Evolutionary conservation across 1,140 invertebrate species (phyloP).

Genomic region (Panulirus ornatus): DNA sequence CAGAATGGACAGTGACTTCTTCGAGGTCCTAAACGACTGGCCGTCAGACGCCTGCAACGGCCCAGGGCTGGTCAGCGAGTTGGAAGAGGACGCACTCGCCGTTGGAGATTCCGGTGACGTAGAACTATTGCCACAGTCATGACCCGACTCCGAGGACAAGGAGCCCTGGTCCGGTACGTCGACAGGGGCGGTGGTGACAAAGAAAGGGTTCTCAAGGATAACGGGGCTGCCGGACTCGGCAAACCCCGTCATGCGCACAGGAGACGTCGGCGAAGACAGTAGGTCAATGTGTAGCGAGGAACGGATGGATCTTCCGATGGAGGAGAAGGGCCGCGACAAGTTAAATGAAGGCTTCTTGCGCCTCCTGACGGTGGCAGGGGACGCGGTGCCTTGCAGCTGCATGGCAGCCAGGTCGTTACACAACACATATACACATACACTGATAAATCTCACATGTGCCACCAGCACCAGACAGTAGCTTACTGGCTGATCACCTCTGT

Average conservation of each 20-base stretch:
- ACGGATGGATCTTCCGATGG: conserved; percentile 42
- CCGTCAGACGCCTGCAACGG: background rate
- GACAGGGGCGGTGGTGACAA: background rate
- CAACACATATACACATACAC: background rate
- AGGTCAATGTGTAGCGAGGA: conserved; percentile 49
- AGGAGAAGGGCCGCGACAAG: background rate
- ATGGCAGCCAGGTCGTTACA: background rate
- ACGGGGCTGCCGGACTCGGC: conserved; percentile 44
- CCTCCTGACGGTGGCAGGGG: conserved; percentile 21
- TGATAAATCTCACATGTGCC: background rate
- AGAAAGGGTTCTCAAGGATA: conserved; percentile 43
- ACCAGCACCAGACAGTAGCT: background rate
- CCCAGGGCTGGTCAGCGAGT: conserved; percentile 4
- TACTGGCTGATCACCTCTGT: background rate
- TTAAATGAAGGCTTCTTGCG: conserved; percentile 32
- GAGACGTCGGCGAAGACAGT: conserved; percentile 46
- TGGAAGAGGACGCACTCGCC: conserved; percentile 28
- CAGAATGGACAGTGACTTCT: conserved; percentile 40
- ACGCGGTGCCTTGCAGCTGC: conserved; percentile 4
- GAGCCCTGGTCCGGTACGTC: background rate
- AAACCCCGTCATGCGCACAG: conserved; percentile 52
- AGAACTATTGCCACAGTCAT: conserved; percentile 13
- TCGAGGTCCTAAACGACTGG: conserved; percentile 20
- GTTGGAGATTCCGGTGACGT: conserved; percentile 55
- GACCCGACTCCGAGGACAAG: conserved; percentile 25